Evolutionary conservation across 2,797 vertebrate genomes (phyloP).

Genomic region (Rhinogobio ventralis): DNA sequence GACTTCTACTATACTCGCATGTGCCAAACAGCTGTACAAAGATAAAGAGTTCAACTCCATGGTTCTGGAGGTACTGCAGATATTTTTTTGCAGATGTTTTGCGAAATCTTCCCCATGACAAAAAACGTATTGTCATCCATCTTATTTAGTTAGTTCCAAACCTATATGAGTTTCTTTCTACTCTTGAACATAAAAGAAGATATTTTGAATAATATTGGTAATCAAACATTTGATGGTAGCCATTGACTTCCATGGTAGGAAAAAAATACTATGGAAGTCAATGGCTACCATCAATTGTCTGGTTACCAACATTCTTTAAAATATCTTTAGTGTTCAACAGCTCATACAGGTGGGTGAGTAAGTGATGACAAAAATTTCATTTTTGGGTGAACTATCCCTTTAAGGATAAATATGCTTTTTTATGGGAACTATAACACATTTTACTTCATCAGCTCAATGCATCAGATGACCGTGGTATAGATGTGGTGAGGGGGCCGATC

Average conservation of each 20-base stretch:
- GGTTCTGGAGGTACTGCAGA: constrained; percentile 88
- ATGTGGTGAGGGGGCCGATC: constrained; percentile 92
- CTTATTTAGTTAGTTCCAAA: not conserved
- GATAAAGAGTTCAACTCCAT: constrained; percentile 92
- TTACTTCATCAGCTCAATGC: constrained; percentile 86
- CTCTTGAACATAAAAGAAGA: too few species aligned
- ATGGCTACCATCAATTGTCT: not conserved
- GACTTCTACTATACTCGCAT: constrained; percentile 95
- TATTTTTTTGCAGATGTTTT: not conserved
- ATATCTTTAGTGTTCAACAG: too few species aligned
- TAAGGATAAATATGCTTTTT: not conserved
- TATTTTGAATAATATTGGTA: too few species aligned
- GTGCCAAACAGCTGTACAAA: constrained; percentile 91
- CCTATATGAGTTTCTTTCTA: too few species aligned
- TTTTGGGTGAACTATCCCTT: not conserved
- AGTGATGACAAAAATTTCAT: not conserved
- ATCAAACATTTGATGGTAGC: too few species aligned
- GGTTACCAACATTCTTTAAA: too few species aligned
- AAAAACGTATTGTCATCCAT: not conserved
- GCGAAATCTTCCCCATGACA: not conserved
- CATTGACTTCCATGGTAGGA: too few species aligned
- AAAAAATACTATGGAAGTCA: not conserved
- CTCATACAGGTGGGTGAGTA: too few species aligned
- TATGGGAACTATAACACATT: not conserved
- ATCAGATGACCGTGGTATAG: constrained; percentile 94